Conservation (phyloP, 1,140 invertebrate species). For the Oncopeltus fasciatus region DNA sequence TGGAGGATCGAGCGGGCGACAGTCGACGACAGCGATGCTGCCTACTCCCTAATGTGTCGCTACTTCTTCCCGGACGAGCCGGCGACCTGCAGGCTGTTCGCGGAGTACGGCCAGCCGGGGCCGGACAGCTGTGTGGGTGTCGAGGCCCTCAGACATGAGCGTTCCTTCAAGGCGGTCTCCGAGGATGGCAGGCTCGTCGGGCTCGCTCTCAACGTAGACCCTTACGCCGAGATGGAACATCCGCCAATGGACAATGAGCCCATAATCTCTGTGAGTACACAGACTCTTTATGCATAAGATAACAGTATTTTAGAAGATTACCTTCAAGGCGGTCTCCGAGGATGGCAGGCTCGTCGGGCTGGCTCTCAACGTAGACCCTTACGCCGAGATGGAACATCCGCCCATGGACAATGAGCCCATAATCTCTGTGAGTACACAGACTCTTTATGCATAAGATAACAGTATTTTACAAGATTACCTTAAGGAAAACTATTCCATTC, state of each 20-base stretch:
- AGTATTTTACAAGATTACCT: neutral
- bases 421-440: too few relatives aligned
- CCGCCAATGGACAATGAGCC: neutral
- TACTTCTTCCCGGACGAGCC: neutral
- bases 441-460: neutral
- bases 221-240: neutral
- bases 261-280: too few relatives aligned
- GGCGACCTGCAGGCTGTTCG: neutral
- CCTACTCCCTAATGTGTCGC: neutral
- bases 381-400: neutral
- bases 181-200: neutral
- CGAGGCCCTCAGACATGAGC: neutral
- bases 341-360: neutral
- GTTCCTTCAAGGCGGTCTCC: neutral
- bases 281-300: neutral
- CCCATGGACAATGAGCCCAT: neutral
- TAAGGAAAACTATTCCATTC: too few relatives aligned
- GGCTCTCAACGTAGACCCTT: neutral
- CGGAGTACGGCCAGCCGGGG: neutral
- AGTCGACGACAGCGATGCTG: neutral
- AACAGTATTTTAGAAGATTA: neutral
- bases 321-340: neutral
- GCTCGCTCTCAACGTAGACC: neutral
- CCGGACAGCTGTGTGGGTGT: neutral
- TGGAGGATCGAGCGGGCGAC: neutral